Base-by-base conservation (phyloP, 2,888 invertebrate species). In the Rotaria macrura region DNA sequence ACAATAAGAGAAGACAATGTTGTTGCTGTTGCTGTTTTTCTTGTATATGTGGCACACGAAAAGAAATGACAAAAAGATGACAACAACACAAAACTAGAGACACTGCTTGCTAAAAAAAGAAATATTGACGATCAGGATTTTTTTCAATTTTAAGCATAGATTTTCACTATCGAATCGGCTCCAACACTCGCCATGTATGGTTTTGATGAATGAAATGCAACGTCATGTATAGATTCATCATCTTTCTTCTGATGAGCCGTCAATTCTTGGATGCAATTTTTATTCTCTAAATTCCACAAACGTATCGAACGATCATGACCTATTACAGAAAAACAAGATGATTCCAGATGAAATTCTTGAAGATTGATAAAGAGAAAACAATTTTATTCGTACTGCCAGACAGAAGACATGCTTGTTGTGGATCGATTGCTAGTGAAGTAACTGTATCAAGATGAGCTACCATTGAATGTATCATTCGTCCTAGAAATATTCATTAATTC, bases 231-330 rank as follows among this genome's bases (percentile, higher is more conserved):
- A 91, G 97, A 95, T 92, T 98, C 97, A 92, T 99, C 98, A 92
- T 97, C 97, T 93, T 99, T 99, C 93, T 98, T 99, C 90, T 98
- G 94, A 92, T 99, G 99, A 89, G 97, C 97, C 85, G 98, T 98
- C 91, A 99, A 98, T 92, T 99, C 99, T 92, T 99, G 99, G 89
- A 99, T 96, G 93, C 99, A 99, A 87, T 96, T 96, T 92, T 97
- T 96, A 92, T 95, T 96, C 93, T 99, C 93, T 89, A 92, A 90
- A 89, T 92, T 92, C 93, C 93, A 93, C 88, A 93, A 89, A 85
- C 93, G 91, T 87, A 93, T 91, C 86, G 92, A 92, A 89, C 92
- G 92, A 89, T 93, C 93, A 89, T 93, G 93, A 89, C 92, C 92
- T 92, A 12, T 88, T 23, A 23, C 20, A 49, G 17, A 49, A 9